A percentile compares a stretch with the other conserved stretches of the same genome.
Conservation (phyloP, 1,140 invertebrate species). For the Augochlora pura region DNA sequence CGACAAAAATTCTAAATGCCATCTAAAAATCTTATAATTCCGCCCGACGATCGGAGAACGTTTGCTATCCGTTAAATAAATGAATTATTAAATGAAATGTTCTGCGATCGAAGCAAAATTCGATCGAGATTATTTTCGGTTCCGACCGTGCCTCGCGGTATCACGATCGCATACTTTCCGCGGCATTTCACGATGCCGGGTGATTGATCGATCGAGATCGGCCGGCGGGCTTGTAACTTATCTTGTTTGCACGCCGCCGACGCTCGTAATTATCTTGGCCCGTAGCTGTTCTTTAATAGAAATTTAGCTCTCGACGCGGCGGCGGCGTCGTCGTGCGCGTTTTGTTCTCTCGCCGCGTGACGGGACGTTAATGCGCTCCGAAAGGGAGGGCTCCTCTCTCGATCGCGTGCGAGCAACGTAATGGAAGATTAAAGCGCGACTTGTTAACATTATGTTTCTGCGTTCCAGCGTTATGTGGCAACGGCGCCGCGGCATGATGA, state of each 20-base stretch:
- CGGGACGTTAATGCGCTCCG: constrained; percentile 22
- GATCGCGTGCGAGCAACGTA: constrained; percentile 24
- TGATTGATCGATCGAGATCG: constrained; percentile 47
- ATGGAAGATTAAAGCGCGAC: constrained; percentile 20
- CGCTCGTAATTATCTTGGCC: constrained; percentile 40
- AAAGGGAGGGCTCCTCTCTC: constrained; percentile 2
- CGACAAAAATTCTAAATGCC: too few relatives aligned
- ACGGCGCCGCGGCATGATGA: constrained; percentile 14
- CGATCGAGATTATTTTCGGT: too few relatives aligned
- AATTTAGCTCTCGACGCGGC: constrained; percentile 11
- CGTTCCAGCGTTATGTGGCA: constrained; percentile 34
- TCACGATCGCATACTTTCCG: neutral
- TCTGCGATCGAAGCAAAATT: too few relatives aligned
- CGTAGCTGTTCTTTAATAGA: constrained; percentile 29
- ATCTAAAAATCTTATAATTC: too few relatives aligned
- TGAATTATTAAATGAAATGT: too few relatives aligned
- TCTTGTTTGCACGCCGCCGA: constrained; percentile 36
- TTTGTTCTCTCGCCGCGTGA: constrained; percentile 10
- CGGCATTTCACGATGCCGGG: constrained; percentile 24
- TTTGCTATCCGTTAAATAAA: too few relatives aligned
- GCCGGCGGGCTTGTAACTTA: constrained; percentile 31
- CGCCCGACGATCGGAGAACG: too few relatives aligned
- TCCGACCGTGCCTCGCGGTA: neutral
- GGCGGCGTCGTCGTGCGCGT: neutral
- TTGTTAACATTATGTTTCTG: constrained; percentile 38